A percentile compares a stretch with the other conserved stretches of the same genome.
These are phyloP conservation scores for Brachionus plicatilis DNA, from an alignment of 1,140 invertebrate genomes.

Conservation along the genomic window DNA sequence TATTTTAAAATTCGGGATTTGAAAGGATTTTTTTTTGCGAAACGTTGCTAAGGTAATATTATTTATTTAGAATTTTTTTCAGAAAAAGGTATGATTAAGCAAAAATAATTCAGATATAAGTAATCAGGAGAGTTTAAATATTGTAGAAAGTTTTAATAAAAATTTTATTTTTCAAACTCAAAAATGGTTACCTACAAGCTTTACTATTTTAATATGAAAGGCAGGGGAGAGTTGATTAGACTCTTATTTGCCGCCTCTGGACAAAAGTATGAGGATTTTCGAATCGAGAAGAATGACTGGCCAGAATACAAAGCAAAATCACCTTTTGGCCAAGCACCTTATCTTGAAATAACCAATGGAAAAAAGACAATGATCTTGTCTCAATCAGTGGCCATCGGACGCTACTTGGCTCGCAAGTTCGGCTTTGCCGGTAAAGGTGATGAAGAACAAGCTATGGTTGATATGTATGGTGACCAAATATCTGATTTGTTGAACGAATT, in stretches of 20 bases:
- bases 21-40: neutral
- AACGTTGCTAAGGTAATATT: neutral
- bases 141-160: neutral
- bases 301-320: neutral
- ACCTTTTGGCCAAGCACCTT: constrained; percentile 15
- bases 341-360: neutral
- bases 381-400: constrained; percentile 29
- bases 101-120: neutral
- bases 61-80: neutral
- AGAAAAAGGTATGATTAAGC: neutral
- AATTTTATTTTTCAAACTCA: neutral
- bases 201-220: constrained; percentile 25
- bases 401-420: constrained; percentile 26
- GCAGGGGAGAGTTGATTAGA: constrained; percentile 17
- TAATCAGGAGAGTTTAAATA: neutral
- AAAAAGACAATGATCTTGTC: neutral
- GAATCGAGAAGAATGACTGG: constrained; percentile 15
- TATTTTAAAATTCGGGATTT: neutral
- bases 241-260: constrained; percentile 38
- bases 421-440: constrained; percentile 24
- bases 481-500: neutral
- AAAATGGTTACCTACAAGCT: constrained; percentile 40
- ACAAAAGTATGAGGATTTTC: constrained; percentile 25
- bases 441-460: constrained; percentile 8
- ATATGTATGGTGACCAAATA: constrained; percentile 20